A percentile compares a stretch with the other conserved stretches of the same genome.
phyloP scores from a whole-genome alignment of 2,888 invertebrate species.

The Alentia gelatinosa region DNA sequence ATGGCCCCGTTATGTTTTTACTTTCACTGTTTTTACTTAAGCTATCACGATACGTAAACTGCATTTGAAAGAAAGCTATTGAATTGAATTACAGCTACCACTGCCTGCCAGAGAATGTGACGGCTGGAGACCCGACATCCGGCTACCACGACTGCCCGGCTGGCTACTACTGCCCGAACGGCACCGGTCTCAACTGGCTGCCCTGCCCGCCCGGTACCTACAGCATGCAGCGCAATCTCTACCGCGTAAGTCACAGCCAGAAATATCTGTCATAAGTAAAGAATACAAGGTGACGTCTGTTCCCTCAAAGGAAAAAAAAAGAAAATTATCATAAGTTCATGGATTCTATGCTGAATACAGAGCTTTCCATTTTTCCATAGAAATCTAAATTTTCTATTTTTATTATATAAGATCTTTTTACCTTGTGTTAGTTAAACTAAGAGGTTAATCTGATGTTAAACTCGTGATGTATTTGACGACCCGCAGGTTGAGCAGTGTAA shows the following conservation, averaged over 20 bases:
- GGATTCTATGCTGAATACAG: too few relatives aligned
- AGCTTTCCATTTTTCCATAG: too few relatives aligned
- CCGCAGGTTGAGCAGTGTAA: slow-evolving; percentile 75
- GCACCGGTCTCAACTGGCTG: slow-evolving; percentile 75
- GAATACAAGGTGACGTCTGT: neutral
- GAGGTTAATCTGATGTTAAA: too few relatives aligned
- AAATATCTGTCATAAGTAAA: neutral
- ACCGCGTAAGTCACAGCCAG: slow-evolving; percentile 66
- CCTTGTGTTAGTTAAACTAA: too few relatives aligned
- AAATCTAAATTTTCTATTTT: too few relatives aligned
- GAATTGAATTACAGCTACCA: slow-evolving; percentile 75
- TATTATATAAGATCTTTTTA: too few relatives aligned
- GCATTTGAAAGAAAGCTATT: too few relatives aligned
- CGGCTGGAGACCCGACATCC: slow-evolving; percentile 70
- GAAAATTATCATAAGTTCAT: too few relatives aligned
- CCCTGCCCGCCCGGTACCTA: slow-evolving; percentile 78
- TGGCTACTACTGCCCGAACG: slow-evolving; percentile 77
- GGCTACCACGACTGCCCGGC: slow-evolving; percentile 77
- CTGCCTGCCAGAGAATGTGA: slow-evolving; percentile 76
- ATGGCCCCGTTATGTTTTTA: too few relatives aligned
- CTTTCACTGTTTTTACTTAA: too few relatives aligned
- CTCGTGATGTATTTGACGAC: too few relatives aligned
- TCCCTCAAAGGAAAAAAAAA: neutral
- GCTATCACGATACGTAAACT: too few relatives aligned
- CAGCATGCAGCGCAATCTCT: slow-evolving; percentile 72